Conservation (phyloP, 1,140 invertebrate species). For the Myzus persicae region DNA sequence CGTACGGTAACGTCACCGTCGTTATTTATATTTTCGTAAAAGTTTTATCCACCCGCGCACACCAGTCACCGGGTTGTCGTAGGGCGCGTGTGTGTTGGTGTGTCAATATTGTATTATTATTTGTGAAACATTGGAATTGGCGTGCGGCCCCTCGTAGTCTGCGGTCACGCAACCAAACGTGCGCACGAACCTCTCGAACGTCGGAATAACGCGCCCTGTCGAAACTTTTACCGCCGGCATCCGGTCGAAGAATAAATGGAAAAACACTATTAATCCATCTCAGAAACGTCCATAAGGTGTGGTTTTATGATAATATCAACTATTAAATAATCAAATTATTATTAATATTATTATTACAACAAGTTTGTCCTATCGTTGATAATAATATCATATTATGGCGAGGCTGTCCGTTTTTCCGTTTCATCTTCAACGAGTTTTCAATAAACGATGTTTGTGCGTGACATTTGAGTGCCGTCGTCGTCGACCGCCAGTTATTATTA, state of each 20-base stretch:
- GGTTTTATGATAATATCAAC: neutral
- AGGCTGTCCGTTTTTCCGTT: neutral
- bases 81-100: neutral
- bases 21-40: neutral
- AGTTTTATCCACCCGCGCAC: neutral
- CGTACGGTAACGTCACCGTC: neutral
- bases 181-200: constrained; percentile 12
- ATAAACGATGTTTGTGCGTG: neutral
- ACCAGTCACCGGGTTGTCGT: constrained; percentile 13
- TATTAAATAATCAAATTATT: neutral
- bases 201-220: neutral
- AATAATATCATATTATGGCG: too few species aligned
- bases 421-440: constrained; percentile 19
- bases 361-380: neutral
- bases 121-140: neutral
- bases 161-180: constrained; percentile 38
- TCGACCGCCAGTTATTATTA: neutral
- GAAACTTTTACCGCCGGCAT: neutral
- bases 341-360: neutral
- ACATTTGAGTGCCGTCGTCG: neutral
- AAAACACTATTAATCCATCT: constrained; percentile 18
- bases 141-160: constrained; percentile 20
- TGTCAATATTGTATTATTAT: constrained; percentile 38
- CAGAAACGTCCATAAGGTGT: neutral
- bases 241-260: neutral